These are phyloP conservation scores for Menidia beryllina DNA, from an alignment of 2,113 vertebrate species.

Conservation along the genomic window DNA sequence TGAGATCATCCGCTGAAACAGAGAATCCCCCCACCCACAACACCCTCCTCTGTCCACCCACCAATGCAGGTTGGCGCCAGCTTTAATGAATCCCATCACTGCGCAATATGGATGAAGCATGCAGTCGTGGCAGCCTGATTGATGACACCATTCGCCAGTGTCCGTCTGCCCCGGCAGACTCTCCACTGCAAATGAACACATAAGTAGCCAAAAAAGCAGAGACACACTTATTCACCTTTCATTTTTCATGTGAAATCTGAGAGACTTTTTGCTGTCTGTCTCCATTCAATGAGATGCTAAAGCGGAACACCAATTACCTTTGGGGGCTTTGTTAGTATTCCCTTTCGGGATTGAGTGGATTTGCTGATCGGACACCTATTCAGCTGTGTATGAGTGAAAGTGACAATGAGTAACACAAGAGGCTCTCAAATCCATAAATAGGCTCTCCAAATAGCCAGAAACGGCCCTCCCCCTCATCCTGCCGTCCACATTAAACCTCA, in stretches of 20 bases:
- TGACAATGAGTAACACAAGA: conserved; percentile 67
- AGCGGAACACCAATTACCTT: conserved; percentile 44
- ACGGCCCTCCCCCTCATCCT: conserved; percentile 44
- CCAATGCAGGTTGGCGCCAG: conserved; percentile 68
- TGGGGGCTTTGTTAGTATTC: conserved; percentile 39
- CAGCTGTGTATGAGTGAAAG: conserved; percentile 49
- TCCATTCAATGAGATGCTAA: conserved; percentile 26
- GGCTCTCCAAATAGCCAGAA: conserved; percentile 53
- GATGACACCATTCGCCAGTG: conserved; percentile 39
- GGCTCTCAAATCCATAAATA: conserved; percentile 70
- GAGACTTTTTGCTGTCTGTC: conserved; percentile 19
- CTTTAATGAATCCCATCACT: conserved; percentile 65
- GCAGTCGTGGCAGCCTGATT: conserved; percentile 42
- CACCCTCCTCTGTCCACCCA: conserved; percentile 13
- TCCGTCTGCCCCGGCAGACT: conserved; percentile 17
- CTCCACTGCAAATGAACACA: background rate
- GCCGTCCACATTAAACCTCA: conserved; percentile 23
- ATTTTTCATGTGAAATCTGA: background rate
- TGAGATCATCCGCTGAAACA: conserved; percentile 80
- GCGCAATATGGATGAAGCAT: conserved; percentile 29
- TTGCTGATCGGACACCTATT: conserved; percentile 65
- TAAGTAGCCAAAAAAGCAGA: background rate
- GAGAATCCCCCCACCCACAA: conserved; percentile 55
- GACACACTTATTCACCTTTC: background rate
- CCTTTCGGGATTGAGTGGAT: conserved; percentile 48